Percentiles rank a stretch among this genome's conserved stretches.
These are phyloP conservation scores for Streblospio benedicti DNA, from an alignment of 1,140 invertebrate genomes.

Conservation along the genomic window DNA sequence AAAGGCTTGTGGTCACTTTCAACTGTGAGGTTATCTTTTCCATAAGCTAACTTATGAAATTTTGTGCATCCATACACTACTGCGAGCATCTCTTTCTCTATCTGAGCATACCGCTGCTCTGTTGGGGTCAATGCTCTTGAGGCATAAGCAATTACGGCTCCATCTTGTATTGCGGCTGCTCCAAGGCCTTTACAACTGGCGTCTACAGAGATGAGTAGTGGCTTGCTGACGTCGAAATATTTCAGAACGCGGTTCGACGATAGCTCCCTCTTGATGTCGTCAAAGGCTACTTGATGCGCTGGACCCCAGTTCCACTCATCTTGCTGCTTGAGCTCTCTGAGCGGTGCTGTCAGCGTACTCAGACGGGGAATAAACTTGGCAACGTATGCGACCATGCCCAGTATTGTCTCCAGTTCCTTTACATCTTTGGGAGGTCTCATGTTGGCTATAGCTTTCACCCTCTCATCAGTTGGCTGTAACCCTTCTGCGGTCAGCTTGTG, in stretches of 20 bases:
- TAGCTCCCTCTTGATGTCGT: neutral
- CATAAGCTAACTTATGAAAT: no score
- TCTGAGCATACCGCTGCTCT: slow-evolving; percentile 48
- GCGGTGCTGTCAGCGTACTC: slow-evolving; percentile 21
- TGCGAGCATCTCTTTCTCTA: slow-evolving; percentile 49
- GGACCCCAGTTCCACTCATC: neutral
- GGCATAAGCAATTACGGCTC: slow-evolving; percentile 45
- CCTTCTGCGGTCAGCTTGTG: neutral
- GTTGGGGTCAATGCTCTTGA: slow-evolving; percentile 40
- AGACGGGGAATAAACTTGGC: slow-evolving; percentile 22
- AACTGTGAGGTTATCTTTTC: no score
- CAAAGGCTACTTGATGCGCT: neutral
- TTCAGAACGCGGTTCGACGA: neutral
- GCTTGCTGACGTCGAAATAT: slow-evolving; percentile 14
- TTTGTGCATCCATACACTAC: slow-evolving; percentile 47
- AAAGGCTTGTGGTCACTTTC: no score
- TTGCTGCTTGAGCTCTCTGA: slow-evolving; percentile 8
- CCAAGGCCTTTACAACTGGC: slow-evolving; percentile 38
- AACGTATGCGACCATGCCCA: neutral
- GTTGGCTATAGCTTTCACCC: slow-evolving; percentile 29
- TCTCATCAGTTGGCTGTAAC: no score
- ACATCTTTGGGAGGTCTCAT: slow-evolving; percentile 19
- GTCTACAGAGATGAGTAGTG: no score
- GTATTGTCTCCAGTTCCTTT: slow-evolving; percentile 15
- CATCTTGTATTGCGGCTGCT: slow-evolving; percentile 44